These are phyloP conservation scores for Hirundo rustica DNA, from an alignment of 2,797 vertebrate species.

Conservation along the genomic window DNA sequence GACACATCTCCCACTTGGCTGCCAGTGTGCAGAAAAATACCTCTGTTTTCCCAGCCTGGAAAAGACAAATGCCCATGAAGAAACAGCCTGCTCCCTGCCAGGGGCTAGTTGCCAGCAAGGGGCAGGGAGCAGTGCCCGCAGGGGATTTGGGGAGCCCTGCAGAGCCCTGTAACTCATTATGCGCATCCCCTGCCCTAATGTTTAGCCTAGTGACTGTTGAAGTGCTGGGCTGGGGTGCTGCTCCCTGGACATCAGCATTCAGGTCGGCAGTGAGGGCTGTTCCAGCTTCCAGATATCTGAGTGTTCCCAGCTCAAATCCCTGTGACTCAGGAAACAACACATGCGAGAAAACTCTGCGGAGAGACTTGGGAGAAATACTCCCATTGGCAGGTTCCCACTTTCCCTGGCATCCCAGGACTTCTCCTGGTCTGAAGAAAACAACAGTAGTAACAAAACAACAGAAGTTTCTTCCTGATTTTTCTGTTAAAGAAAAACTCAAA, in stretches of 20 bases:
- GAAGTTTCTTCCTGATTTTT: not conserved
- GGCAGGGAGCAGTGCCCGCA: accelerated
- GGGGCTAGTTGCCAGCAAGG: not conserved
- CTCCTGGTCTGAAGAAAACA: conserved; percentile 5
- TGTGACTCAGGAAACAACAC: conserved; percentile 12
- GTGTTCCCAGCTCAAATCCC: conserved; percentile 7
- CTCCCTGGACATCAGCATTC: not conserved
- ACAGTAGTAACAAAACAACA: not conserved
- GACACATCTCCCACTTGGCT: not conserved
- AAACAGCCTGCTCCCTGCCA: not conserved
- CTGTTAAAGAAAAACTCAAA: not conserved
- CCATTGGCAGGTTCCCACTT: conserved; percentile 2
- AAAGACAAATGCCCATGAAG: not conserved
- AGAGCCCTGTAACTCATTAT: not conserved
- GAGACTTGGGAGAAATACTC: conserved; percentile 19
- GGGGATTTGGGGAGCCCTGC: not conserved
- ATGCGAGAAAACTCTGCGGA: not conserved
- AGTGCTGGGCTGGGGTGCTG: not conserved
- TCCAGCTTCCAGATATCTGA: conserved; percentile 8
- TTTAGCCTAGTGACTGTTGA: not conserved
- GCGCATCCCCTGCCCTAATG: not conserved
- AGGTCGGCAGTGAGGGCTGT: not conserved
- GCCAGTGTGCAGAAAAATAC: not conserved
- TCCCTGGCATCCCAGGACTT: not conserved
- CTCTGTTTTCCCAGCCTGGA: not conserved